Base-by-base conservation (phyloP, 1,140 invertebrate species). In the Lepidotrigona ventralis region DNA sequence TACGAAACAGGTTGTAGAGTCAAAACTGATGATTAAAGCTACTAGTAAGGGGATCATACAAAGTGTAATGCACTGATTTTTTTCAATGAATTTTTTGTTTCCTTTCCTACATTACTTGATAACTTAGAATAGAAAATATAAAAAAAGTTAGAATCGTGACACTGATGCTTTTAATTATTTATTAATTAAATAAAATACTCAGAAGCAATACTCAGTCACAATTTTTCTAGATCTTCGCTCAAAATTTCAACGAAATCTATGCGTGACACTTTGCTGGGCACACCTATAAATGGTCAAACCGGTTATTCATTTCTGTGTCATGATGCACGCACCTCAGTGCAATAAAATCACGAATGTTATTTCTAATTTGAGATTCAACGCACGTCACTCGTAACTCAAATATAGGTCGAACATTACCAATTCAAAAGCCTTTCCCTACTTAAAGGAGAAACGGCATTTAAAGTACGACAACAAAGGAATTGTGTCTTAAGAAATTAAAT, bases 241-340 rank as follows among this genome's bases (percentile, higher is more conserved):
- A 6, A 39, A 75, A 33, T 60, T 64, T 64, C 19, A 63, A 63
- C 26, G 23, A 75, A 63, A 75, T n/a, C 29, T 4, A 46, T 75
- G 39, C 73, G 73, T 76, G 46, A 76, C 33, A 76, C 56, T 76
- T 76, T 51, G 58, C 56, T 6, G 23, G 56, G 33, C 12, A 26
- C 71, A n/a, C 1, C 73, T 33, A 19, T 60, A 11, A 21, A 56
- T 56, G 63, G 56, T 17, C 39, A 77, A 82, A 82, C 81, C 74
- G 81, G 74, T 83, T 83, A 46, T 69, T 23, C 66, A 78, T 78
- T 83, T 83, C 81, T 83, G 81, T 83, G 81, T 58, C 75, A 66
- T 70, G 74, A 33, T 83, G 75, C 66, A 82, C 71, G n/a, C 23
- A 15, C 5, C 1, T 53, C 29, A 21, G 15, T 73, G 79, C 69